phyloP scores from a whole-genome alignment of 2,888 invertebrate genomes.

The Pycnomerus fuliginosus region DNA sequence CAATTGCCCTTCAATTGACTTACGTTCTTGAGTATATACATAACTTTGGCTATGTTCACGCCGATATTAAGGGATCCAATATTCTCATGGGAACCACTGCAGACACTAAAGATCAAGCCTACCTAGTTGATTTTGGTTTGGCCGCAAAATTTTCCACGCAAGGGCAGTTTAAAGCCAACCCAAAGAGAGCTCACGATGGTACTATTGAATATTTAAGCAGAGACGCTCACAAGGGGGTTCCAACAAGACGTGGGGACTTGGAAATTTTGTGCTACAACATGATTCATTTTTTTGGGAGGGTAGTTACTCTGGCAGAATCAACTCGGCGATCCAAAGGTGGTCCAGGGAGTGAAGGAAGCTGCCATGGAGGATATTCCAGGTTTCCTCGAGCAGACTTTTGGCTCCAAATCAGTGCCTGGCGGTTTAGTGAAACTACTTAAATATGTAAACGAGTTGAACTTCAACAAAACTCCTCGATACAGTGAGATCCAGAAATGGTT shows the following conservation, averaged over 20 bases:
- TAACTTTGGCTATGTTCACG: conserved; percentile 85
- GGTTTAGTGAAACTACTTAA: no score
- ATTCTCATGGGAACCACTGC: conserved; percentile 74
- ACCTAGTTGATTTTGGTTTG: conserved; percentile 95
- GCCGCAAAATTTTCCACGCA: conserved; percentile 70
- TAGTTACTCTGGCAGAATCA: no score
- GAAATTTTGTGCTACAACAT: conserved; percentile 92
- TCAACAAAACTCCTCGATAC: no score
- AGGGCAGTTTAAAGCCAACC: conserved; percentile 83
- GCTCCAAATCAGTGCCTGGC: no score
- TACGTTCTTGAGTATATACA: conserved; percentile 91
- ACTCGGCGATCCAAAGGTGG: no score
- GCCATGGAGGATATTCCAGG: no score
- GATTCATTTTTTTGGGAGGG: no score
- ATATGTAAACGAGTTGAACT: no score
- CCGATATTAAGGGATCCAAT: conserved; percentile 95
- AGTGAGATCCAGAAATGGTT: no score
- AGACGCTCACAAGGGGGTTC: conserved; percentile 91
- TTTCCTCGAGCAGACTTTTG: no score
- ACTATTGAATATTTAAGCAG: conserved; percentile 95
- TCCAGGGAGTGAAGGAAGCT: no score
- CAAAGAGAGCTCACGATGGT: conserved; percentile 92
- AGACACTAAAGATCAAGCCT: conserved; percentile 63
- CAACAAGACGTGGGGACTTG: conserved; percentile 87
- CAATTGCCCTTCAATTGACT: neutral